Conservation (phyloP, 2,113 vertebrate species). For the Psilopogon haemacephalus region DNA sequence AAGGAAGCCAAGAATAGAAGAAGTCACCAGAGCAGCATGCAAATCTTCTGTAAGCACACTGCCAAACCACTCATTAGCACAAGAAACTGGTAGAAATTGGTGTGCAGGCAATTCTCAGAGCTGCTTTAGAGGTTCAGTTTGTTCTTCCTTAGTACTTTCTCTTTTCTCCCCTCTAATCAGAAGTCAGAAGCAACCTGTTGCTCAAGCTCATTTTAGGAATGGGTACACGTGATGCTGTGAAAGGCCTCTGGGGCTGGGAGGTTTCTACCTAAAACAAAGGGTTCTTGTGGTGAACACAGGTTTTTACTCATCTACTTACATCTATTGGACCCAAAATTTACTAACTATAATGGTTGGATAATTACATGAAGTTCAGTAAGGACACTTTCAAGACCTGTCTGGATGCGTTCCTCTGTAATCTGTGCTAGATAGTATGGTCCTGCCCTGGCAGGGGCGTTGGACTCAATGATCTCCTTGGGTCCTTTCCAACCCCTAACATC, state of each 20-base stretch:
- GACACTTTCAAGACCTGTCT: too few relatives aligned
- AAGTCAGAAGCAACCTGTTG: not conserved
- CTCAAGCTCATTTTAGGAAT: not conserved
- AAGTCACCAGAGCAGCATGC: not conserved
- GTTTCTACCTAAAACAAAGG: not conserved
- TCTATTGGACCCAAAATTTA: not conserved
- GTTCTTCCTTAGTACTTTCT: not conserved
- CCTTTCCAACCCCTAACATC: too few relatives aligned
- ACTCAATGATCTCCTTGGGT: too few relatives aligned
- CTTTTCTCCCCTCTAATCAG: not conserved
- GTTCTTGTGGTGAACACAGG: not conserved
- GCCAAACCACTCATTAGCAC: not conserved
- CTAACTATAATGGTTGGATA: not conserved
- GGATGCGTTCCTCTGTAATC: too few relatives aligned
- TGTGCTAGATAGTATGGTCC: too few relatives aligned
- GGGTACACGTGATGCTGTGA: not conserved
- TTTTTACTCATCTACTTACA: not conserved
- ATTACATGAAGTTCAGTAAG: too few relatives aligned
- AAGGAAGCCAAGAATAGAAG: constrained; percentile 12
- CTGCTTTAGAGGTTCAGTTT: not conserved
- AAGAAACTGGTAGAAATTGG: not conserved
- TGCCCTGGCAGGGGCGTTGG: too few relatives aligned
- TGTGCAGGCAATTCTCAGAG: not conserved
- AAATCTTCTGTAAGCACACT: not conserved
- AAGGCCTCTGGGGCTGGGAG: not conserved